Evolutionary conservation across 2,888 invertebrate species (phyloP).

Genomic region (Drosophila neonasuta): DNA sequence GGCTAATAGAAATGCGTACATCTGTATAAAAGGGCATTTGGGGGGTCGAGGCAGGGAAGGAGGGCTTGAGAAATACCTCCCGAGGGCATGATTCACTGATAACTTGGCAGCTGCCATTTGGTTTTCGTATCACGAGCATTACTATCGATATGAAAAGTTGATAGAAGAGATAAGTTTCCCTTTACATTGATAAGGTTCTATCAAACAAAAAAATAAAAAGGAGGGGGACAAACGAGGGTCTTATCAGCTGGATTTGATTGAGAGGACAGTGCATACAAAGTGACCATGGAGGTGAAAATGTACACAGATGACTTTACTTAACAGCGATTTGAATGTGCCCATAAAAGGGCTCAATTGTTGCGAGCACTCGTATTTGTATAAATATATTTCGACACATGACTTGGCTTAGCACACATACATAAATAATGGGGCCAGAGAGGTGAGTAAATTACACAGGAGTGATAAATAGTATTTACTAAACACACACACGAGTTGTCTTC

Average conservation of each 20-base stretch:
- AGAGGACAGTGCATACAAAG: constrained; percentile 5
- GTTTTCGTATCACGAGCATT: constrained; percentile 18
- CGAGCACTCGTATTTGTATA: neutral
- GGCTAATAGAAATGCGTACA: constrained; percentile 52
- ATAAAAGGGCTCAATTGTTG: neutral
- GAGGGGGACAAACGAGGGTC: neutral
- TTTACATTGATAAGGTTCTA: constrained; percentile 23
- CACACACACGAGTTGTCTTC: neutral
- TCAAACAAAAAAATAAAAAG: neutral
- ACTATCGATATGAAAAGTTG: constrained; percentile 19
- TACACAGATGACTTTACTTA: constrained; percentile 6
- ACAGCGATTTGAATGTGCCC: neutral
- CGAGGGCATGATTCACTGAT: constrained; percentile 52
- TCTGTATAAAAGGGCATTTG: constrained; percentile 21
- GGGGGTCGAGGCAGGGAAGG: neutral
- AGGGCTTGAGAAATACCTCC: constrained; percentile 23
- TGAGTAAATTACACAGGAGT: neutral
- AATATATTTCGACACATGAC: neutral
- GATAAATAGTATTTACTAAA: neutral
- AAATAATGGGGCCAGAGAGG: neutral
- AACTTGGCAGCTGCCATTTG: constrained; percentile 42
- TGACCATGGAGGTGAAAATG: constrained; percentile 10
- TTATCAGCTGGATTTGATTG: constrained; percentile 8
- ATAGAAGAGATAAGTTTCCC: constrained; percentile 12
- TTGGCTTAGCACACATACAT: neutral